Conservation (phyloP, 2,113 vertebrate genomes). For the Macaca fascicularis region DNA sequence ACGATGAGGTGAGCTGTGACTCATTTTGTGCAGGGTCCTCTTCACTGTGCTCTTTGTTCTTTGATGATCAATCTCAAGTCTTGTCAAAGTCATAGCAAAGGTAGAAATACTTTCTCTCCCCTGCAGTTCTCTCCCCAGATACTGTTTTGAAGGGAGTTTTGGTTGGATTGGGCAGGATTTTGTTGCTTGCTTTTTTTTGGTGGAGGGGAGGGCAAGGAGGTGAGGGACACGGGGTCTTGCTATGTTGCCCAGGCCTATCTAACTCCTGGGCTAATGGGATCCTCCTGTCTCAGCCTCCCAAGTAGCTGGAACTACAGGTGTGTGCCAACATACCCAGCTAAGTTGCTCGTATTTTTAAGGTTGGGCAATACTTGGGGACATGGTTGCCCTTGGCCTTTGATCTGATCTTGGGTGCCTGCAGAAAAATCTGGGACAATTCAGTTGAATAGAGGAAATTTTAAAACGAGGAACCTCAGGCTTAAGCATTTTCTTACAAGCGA, state of each 20-base stretch:
- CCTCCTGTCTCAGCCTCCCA: neutral
- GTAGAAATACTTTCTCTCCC: neutral
- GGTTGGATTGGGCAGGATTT: neutral
- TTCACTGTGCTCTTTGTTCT: neutral
- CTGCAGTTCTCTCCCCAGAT: neutral
- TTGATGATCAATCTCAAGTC: neutral
- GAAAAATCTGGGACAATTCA: neutral
- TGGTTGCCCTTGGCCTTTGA: neutral
- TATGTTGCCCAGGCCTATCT: neutral
- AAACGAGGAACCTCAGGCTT: conserved; percentile 20
- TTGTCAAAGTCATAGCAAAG: neutral
- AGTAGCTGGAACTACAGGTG: neutral
- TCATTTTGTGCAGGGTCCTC: neutral
- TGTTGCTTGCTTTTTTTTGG: neutral
- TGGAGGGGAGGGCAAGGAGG: neutral
- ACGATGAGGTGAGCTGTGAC: neutral
- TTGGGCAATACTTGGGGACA: neutral
- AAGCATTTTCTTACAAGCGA: neutral
- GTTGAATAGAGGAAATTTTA: conserved; percentile 19
- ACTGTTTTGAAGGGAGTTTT: conserved; percentile 37
- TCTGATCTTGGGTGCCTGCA: neutral
- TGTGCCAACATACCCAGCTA: neutral
- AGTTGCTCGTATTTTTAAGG: neutral
- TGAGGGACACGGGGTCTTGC: neutral
- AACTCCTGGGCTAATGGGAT: neutral